A percentile compares a stretch with the other conserved stretches of the same genome.
Conservation (phyloP, 2,888 invertebrate species). For the Callosobruchus maculatus region DNA sequence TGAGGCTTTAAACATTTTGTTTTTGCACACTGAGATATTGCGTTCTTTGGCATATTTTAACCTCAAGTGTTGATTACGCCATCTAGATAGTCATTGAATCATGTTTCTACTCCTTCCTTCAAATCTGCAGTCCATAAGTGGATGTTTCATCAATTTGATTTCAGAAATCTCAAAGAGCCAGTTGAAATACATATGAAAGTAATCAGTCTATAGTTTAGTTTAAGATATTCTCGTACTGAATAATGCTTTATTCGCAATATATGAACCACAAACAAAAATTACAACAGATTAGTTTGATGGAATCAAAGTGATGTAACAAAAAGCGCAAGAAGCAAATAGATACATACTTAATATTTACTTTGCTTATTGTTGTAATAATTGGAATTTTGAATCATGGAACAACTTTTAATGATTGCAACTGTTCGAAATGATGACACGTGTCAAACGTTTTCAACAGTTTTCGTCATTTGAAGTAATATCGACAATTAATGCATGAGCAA, state of each 20-base stretch:
- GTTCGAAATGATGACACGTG: not conserved
- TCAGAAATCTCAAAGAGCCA: not conserved
- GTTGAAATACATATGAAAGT: too few relatives aligned
- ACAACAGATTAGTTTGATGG: not conserved
- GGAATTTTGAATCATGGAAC: slow-evolving; percentile 12
- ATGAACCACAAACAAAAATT: not conserved
- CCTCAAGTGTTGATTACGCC: too few relatives aligned
- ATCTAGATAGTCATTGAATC: not conserved
- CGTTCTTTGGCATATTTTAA: too few relatives aligned
- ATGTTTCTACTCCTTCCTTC: not conserved
- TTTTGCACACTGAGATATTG: too few relatives aligned
- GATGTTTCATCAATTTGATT: not conserved
- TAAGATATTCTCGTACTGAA: not conserved
- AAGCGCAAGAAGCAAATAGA: not conserved
- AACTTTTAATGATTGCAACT: not conserved
- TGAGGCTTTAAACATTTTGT: too few relatives aligned
- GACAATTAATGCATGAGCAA: not conserved
- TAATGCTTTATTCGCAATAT: not conserved
- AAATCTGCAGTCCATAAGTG: not conserved
- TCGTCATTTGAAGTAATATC: not conserved
- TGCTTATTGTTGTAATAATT: slow-evolving; percentile 14
- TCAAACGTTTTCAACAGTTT: not conserved
- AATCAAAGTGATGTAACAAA: not conserved
- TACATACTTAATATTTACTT: not conserved
- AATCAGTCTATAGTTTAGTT: not conserved